A percentile compares a stretch with the other conserved stretches of the same genome.
Conservation (phyloP, 2,888 invertebrate species). For the Bombylius major region DNA sequence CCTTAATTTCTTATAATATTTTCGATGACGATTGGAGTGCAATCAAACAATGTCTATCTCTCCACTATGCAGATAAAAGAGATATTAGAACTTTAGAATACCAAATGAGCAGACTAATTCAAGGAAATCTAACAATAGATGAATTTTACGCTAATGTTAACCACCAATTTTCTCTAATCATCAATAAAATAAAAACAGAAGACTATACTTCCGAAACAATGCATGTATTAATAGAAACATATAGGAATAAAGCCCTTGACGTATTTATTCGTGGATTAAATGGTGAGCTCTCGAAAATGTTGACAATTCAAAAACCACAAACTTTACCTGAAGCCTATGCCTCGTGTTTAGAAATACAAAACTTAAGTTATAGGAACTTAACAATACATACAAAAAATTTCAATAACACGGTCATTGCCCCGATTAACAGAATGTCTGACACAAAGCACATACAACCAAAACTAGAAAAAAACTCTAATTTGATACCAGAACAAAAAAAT, state of each 20-base stretch:
- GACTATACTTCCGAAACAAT: slow-evolving; percentile 2
- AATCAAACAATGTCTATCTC: slow-evolving; percentile 1
- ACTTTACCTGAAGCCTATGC: slow-evolving; percentile 5
- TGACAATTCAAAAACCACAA: neutral
- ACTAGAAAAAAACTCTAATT: too few relatives aligned
- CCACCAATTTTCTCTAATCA: slow-evolving; percentile 5
- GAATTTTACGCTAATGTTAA: slow-evolving; percentile 10
- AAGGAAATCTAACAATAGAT: neutral
- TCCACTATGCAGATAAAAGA: slow-evolving; percentile 5
- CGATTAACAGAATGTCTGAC: neutral
- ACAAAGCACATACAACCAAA: too few relatives aligned
- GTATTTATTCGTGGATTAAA: slow-evolving; percentile 3
- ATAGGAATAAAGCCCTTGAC: slow-evolving; percentile 4
- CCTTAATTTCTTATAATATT: too few relatives aligned
- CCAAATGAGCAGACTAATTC: neutral
- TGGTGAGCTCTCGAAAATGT: slow-evolving; percentile 5
- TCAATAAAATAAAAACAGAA: slow-evolving; percentile 10
- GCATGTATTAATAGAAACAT: slow-evolving; percentile 1
- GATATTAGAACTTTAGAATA: neutral
- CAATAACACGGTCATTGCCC: neutral
- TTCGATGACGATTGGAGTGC: too few relatives aligned
- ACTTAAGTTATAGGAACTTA: slow-evolving; percentile 2
- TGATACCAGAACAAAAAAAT: too few relatives aligned
- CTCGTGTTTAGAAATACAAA: slow-evolving; percentile 3
- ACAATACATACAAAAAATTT: neutral